Percentiles rank a stretch among this genome's conserved stretches.
These are phyloP conservation scores for Ceyx erithaca DNA, from an alignment of 2,797 vertebrate genomes.

Conservation along the genomic window DNA sequence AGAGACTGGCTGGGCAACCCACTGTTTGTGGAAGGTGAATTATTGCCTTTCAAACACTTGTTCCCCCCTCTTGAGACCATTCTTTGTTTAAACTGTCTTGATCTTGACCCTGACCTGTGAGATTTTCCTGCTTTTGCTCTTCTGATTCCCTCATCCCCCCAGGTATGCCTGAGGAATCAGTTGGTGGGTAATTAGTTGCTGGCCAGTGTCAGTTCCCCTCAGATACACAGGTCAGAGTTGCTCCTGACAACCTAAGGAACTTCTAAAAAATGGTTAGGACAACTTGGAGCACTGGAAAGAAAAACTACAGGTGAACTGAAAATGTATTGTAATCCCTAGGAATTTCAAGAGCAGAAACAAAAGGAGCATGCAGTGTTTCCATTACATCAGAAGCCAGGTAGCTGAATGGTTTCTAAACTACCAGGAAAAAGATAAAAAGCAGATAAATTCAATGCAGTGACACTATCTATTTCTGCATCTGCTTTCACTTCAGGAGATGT, in stretches of 20 bases:
- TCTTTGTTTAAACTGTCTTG: not conserved
- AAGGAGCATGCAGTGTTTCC: not conserved
- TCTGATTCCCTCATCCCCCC: not conserved
- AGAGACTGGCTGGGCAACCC: not conserved
- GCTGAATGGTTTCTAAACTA: not conserved
- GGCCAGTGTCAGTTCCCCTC: not conserved
- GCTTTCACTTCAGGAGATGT: not conserved
- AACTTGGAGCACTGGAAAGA: rapidly evolving
- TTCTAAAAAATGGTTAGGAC: not conserved
- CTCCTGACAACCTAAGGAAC: not conserved
- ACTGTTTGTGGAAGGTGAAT: not conserved
- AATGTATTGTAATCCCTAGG: not conserved
- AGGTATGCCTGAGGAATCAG: not conserved
- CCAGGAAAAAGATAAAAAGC: not conserved
- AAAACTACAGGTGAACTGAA: not conserved
- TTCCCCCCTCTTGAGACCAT: rapidly evolving
- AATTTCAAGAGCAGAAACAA: not conserved
- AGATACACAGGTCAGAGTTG: not conserved
- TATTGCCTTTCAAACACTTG: not conserved
- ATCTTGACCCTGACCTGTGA: not conserved
- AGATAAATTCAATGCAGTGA: not conserved
- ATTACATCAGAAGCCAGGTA: not conserved
- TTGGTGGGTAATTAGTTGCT: not conserved
- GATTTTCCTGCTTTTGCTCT: not conserved
- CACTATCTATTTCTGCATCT: not conserved